These are phyloP conservation scores for Meriones psammophilus DNA, from an alignment of 2,797 vertebrate genomes.

Conservation along the genomic window DNA sequence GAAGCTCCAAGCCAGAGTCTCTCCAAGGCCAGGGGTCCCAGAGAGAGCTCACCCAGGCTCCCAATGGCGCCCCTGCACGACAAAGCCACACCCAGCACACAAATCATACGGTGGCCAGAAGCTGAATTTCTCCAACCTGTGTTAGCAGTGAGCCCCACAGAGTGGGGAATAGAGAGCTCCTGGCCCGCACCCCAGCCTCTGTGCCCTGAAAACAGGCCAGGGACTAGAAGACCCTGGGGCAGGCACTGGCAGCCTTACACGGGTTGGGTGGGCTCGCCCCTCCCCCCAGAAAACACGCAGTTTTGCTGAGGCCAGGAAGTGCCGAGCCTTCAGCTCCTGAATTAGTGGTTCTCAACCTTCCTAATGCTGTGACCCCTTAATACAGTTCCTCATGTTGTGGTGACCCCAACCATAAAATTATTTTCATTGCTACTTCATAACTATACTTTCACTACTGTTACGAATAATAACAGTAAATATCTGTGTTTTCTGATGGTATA, in stretches of 20 bases:
- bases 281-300: neutral
- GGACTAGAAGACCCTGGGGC: neutral
- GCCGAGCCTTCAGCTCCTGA: neutral
- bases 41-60: neutral
- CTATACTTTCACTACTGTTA: neutral
- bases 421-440: neutral
- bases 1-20: neutral
- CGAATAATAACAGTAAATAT: neutral
- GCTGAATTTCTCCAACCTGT: neutral
- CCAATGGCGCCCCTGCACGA: neutral
- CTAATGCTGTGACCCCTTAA: neutral
- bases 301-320: neutral
- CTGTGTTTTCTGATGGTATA: neutral
- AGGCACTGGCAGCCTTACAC: neutral
- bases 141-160: neutral
- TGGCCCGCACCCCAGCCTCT: neutral
- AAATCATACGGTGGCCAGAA: neutral
- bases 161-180: neutral
- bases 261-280: neutral
- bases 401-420: neutral
- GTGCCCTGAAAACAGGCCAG: neutral
- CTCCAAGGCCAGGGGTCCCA: neutral
- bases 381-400: neutral
- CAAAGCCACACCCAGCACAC: accelerated
- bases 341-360: neutral